phyloP scores from a whole-genome alignment of 2,888 invertebrate species.

The Alsophila aescularia region DNA sequence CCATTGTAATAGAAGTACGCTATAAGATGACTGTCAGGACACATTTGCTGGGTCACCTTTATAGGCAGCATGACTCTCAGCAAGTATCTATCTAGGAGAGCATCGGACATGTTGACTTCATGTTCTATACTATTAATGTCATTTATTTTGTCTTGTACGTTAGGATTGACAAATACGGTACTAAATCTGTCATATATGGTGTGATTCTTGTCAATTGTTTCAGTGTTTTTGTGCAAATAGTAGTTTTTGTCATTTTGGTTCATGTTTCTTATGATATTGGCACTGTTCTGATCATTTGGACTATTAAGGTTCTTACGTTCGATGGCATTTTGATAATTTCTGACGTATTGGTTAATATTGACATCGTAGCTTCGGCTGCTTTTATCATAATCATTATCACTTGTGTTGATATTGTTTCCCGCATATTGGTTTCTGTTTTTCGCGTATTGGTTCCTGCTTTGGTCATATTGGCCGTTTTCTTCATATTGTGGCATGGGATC shows the following conservation, averaged over 20 bases:
- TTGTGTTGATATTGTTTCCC: conserved; percentile 7
- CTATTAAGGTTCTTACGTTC: not conserved
- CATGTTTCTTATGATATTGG: conserved; percentile 32
- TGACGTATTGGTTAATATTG: conserved; percentile 7
- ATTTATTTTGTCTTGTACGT: conserved; percentile 4
- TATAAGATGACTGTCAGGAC: conserved; percentile 78
- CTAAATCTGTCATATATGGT: conserved; percentile 23
- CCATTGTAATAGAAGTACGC: conserved; percentile 84
- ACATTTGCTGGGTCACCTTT: conserved; percentile 78
- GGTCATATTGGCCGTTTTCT: not conserved
- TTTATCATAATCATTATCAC: conserved; percentile 2
- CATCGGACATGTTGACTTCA: conserved; percentile 46
- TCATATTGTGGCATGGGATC: conserved; percentile 31
- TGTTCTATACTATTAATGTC: conserved; percentile 13
- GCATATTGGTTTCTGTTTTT: conserved; percentile 5
- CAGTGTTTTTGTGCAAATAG: conserved; percentile 18
- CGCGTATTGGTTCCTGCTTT: not conserved
- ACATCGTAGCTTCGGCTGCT: conserved; percentile 12
- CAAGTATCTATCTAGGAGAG: conserved; percentile 59
- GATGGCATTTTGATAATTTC: not conserved
- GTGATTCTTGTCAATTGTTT: conserved; percentile 14
- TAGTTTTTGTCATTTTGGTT: conserved; percentile 29
- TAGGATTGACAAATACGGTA: conserved; percentile 2
- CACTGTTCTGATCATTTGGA: conserved; percentile 15
- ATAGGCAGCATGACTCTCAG: conserved; percentile 71